Conservation (phyloP, 2,888 invertebrate genomes). For the Leptopterna dolabrata region DNA sequence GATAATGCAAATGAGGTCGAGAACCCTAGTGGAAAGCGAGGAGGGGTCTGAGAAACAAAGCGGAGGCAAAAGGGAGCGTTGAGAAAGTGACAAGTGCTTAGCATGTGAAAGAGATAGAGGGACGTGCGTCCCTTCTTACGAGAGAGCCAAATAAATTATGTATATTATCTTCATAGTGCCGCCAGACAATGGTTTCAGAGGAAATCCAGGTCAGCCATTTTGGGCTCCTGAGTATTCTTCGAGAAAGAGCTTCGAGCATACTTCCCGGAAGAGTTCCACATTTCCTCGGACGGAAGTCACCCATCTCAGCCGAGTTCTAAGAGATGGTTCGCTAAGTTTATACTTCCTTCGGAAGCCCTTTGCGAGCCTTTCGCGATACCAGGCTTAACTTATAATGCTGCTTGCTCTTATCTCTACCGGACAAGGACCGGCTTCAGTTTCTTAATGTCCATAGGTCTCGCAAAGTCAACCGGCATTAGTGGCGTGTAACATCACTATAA, state of each 20-base stretch:
- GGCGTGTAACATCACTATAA: background rate
- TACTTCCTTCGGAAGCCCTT: conserved; percentile 14
- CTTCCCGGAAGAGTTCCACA: background rate
- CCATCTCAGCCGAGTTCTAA: background rate
- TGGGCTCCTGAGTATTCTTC: background rate
- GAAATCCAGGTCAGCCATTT: background rate
- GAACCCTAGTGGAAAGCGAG: background rate
- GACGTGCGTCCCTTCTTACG: conserved; percentile 10
- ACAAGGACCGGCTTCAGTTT: background rate
- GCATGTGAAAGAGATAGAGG: conserved; percentile 46
- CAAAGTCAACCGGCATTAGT: background rate
- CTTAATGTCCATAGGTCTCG: background rate
- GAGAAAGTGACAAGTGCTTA: conserved; percentile 49
- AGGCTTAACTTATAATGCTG: background rate
- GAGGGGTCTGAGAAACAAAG: conserved; percentile 18
- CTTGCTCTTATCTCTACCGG: background rate
- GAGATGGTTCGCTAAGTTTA: background rate
- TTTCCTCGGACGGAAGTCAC: background rate
- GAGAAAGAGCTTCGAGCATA: background rate
- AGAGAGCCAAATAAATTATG: conserved; percentile 38
- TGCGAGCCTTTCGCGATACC: background rate
- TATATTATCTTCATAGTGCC: conserved; percentile 14
- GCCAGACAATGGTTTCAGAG: background rate
- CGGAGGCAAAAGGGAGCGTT: background rate
- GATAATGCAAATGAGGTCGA: conserved; percentile 36